Evolutionary conservation across 64 coral and sea anemone species (phyloP).

Genomic region (Stichodactyla mertensii): DNA sequence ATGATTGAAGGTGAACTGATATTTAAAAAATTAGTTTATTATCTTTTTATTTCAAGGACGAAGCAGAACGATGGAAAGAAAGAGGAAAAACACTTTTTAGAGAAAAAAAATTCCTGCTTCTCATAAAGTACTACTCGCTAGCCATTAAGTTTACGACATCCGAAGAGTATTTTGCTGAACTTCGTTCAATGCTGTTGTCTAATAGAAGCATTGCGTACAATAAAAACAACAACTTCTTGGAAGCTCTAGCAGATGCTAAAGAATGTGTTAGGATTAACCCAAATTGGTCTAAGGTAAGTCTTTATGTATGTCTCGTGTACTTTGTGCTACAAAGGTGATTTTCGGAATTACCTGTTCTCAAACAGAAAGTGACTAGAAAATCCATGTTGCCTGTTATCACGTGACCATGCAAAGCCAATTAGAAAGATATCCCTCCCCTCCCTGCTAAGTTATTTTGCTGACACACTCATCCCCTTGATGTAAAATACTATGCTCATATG

Average conservation of each 20-base stretch:
- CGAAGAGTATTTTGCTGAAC: background rate
- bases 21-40: no score
- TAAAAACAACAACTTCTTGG: conserved; percentile 14
- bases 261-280: conserved; percentile 34
- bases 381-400: no score
- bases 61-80: conserved; percentile 67
- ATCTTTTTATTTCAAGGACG: conserved; percentile 1
- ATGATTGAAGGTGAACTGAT: no score
- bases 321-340: no score
- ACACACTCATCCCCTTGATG: background rate
- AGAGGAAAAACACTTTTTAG: conserved; percentile 47
- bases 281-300: conserved; percentile 21
- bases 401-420: no score
- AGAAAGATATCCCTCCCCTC: no score
- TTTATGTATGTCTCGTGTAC: background rate
- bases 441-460: no score
- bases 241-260: conserved; percentile 43
- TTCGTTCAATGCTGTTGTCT: conserved; percentile 13
- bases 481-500: background rate
- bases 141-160: conserved; percentile 37
- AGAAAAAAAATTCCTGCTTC: background rate
- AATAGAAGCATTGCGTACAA: conserved; percentile 34
- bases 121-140: conserved; percentile 23
- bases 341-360: no score
- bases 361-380: no score